Base-by-base conservation (phyloP, 2,113 vertebrate species). In the Pithys albifrons region DNA sequence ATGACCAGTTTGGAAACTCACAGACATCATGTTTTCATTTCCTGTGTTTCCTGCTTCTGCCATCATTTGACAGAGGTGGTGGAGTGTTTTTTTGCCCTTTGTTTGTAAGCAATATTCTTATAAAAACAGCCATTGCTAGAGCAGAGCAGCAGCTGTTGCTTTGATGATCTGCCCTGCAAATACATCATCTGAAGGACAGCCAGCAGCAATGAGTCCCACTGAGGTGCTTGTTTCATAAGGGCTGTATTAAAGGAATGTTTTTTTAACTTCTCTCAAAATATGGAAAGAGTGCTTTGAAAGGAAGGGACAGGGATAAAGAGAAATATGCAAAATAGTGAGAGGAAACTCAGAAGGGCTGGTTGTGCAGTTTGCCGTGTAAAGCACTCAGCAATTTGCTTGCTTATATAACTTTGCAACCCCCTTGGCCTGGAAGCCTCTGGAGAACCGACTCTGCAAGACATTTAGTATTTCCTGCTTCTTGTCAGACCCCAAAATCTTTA, bases 111-210 rank as follows among this genome's bases (percentile, higher is more conserved):
- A 70, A 1, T 55, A 35, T 62, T 93, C 55, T 66, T 90, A 39
- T 1, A 55, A 91, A 94, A 94, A 35, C 76, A 87, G 35, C 22
- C 45, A 17, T 93, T n/a, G 4, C 37, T 85, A 13, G 61, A 76
- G 45, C 67, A 85, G 62, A 55, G 39, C 78, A 80, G 54, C 78
- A 70, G 64, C 93, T 74, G 75, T 80, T 93, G 82, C 94, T 96
- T 96, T 94, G 95, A 96, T 95, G 75, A 18, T 77, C 33, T 86
- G 85, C 79, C 96, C 89, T 93, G 75, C 59, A 88, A 74, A 95
- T 94, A 74, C 82, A 77, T 96, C 82, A 94, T 95, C 72, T 85
- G 95, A 94, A 72, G 48, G 82, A 52, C 64, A 91, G 88, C 94
- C 95, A 96, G 82, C 62, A 88, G 81, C 93, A 70, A 14, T 7